These are phyloP conservation scores for Gambusia yucatana DNA, from an alignment of 2,797 vertebrate species.

Conservation along the genomic window DNA sequence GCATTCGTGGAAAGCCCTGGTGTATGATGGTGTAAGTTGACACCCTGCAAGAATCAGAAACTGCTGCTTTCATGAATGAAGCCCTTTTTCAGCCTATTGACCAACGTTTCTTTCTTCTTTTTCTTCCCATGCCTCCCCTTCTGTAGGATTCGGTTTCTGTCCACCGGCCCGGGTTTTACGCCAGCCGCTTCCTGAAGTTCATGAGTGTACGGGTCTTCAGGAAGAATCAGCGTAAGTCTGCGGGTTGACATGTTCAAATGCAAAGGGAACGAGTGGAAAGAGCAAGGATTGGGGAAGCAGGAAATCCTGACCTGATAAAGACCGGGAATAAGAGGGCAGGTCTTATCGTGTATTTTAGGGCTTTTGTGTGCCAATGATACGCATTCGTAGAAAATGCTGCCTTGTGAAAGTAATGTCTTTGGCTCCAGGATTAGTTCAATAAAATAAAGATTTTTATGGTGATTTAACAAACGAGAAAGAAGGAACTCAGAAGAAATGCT, in stretches of 20 bases:
- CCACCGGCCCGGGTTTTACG: conserved; percentile 95
- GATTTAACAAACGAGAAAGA: neutral
- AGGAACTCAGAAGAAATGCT: neutral
- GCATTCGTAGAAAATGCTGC: neutral
- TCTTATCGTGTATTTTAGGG: neutral
- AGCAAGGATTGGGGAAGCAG: conserved; percentile 17
- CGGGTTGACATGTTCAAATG: neutral
- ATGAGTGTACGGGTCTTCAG: conserved; percentile 97
- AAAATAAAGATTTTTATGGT: neutral
- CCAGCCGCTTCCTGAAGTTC: conserved; percentile 97
- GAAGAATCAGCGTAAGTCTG: conserved; percentile 92
- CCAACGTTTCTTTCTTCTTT: too few species aligned
- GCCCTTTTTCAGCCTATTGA: conserved; percentile 45
- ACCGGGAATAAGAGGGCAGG: neutral
- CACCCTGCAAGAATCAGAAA: conserved; percentile 34
- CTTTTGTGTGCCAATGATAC: neutral
- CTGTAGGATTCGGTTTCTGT: conserved; percentile 94
- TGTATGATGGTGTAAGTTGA: conserved; percentile 94
- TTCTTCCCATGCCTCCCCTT: conserved; percentile 9
- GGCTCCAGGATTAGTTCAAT: neutral
- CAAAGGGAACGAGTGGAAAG: neutral
- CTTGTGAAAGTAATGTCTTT: neutral
- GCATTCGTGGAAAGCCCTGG: conserved; percentile 98
- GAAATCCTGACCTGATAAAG: conserved; percentile 28
- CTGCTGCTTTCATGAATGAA: conserved; percentile 54